phyloP scores from a whole-genome alignment of 2,113 vertebrate species.

The Abramis brama region DNA sequence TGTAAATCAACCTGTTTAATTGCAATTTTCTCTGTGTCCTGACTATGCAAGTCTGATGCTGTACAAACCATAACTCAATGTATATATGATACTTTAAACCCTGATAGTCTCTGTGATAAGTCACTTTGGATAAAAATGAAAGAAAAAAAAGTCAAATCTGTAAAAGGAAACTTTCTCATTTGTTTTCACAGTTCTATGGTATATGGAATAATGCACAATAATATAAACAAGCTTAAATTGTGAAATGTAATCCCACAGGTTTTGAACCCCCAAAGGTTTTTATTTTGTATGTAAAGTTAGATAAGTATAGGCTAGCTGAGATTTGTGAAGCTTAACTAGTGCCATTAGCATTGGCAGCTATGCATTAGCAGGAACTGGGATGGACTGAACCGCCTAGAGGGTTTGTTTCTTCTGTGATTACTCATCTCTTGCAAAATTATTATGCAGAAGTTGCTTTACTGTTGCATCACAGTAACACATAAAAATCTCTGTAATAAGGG shows the following conservation, averaged over 20 bases:
- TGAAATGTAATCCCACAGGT: background rate
- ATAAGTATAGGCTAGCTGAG: background rate
- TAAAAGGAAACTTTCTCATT: background rate
- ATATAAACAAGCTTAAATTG: background rate
- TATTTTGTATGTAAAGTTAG: background rate
- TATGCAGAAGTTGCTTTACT: constrained; percentile 43
- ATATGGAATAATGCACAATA: background rate
- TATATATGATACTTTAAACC: background rate
- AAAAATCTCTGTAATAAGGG: constrained; percentile 28
- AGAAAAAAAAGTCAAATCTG: background rate
- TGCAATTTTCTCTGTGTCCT: background rate
- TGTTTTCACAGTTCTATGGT: background rate
- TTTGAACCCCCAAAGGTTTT: background rate
- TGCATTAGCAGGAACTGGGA: background rate
- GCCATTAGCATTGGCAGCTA: background rate
- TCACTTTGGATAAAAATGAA: background rate
- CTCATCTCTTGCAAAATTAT: constrained; percentile 23
- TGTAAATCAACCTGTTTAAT: too few relatives aligned
- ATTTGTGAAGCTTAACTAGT: background rate
- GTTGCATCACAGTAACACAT: constrained; percentile 56
- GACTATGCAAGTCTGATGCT: background rate
- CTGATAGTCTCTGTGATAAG: background rate
- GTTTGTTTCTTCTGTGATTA: constrained; percentile 25
- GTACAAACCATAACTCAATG: too few relatives aligned
- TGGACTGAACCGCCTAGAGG: background rate